These are phyloP conservation scores for Carcharodon carcharias DNA, from an alignment of 2,797 vertebrate species.

Conservation along the genomic window DNA sequence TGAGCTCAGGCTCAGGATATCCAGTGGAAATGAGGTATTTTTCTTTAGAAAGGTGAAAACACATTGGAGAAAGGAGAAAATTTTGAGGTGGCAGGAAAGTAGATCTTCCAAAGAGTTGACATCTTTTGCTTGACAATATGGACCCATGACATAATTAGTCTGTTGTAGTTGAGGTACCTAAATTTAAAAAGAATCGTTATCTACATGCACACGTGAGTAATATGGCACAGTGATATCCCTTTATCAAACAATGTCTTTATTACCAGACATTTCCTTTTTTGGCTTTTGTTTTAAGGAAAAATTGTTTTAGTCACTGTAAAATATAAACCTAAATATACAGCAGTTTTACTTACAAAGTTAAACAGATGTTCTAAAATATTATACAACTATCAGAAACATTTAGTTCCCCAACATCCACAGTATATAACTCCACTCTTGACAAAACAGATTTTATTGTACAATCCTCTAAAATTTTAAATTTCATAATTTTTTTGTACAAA, in stretches of 20 bases:
- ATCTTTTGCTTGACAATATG: neutral
- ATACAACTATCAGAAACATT: conserved; percentile 84
- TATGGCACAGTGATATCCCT: conserved; percentile 23
- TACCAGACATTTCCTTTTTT: conserved; percentile 60
- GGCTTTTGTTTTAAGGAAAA: conserved; percentile 88
- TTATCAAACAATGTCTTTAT: conserved; percentile 38
- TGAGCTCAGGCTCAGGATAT: neutral
- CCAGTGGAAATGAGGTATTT: neutral
- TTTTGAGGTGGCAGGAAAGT: neutral
- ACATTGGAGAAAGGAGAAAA: neutral
- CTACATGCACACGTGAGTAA: conserved; percentile 19
- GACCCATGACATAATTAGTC: neutral
- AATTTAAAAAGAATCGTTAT: neutral
- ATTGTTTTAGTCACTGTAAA: conserved; percentile 75
- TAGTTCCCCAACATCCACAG: conserved; percentile 65
- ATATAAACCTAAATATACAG: conserved; percentile 99
- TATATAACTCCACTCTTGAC: conserved; percentile 75
- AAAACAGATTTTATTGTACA: conserved; percentile 62
- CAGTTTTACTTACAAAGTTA: conserved; percentile 98
- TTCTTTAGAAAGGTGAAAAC: neutral
- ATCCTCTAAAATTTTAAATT: conserved; percentile 66
- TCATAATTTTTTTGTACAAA: conserved; percentile 68
- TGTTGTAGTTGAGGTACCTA: neutral
- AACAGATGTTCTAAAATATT: conserved; percentile 88
- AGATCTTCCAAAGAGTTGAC: neutral